Evolutionary conservation across 2,888 invertebrate species (phyloP), one percentile per base, ranked within the genome.

Genomic region (Adelognathus sp.): DNA sequence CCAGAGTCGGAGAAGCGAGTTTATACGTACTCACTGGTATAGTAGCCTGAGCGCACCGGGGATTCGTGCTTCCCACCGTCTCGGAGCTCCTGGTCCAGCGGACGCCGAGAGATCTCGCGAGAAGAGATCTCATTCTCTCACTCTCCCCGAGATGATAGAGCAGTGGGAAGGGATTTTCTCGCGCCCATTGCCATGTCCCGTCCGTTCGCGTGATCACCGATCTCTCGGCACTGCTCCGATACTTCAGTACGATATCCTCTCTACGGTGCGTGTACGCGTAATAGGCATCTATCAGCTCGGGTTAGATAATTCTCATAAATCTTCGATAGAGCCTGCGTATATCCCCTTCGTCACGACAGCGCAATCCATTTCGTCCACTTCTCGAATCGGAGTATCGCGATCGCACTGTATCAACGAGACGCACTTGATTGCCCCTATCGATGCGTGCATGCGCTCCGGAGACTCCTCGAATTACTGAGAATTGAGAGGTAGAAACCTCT

Each of bases 1-100:
- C 29, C 50, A 74, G 69, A 71, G 36, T 36, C 27, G 50, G 72
- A 74, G 73, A 67, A 41, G 75, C 79, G 58, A 70, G 69, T 75
- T 60, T 81, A 74, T 76, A 76, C 64, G 73, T 74, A 79, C 67
- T 67, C 72, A 75, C 71, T 56, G 66, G 79, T 71, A 72, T 78
- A 70, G 74, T 79, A 79, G 79, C 75, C 63, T 75, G 78, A 79
- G 67, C 79, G 60, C 75, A 79, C 79, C 79, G 63, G 79, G 71
- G 75, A 76, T 72, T 67, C 75, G 63, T 74, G 79, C 72, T 79
- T 79, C 79, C 79, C 79, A 79, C 79, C 79, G 79, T 76, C 75
- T 61, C 46, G 36, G 71, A 79, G 75, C 79, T 79, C 78, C 70
- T 21, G 74, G 64, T 74, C 74, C 69, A 52, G 56, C 18, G 60